Evolutionary conservation across 2,888 invertebrate genomes (phyloP).

Genomic region (Dexiosoma caninum): DNA sequence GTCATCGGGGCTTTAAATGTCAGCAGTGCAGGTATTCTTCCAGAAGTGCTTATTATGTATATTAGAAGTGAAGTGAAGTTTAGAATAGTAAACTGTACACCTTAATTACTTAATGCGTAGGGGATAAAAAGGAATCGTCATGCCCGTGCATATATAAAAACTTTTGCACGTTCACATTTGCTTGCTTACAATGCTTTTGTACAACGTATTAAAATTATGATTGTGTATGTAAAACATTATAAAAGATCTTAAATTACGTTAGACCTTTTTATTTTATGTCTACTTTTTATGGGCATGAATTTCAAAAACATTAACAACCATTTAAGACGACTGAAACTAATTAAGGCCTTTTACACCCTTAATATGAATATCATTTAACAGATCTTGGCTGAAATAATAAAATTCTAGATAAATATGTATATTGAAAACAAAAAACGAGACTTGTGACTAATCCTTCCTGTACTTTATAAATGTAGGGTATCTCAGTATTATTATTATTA

Average conservation of each 20-base stretch:
- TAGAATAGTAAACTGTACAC: no score
- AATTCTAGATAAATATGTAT: no score
- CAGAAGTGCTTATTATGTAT: no score
- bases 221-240: not conserved
- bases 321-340: not conserved
- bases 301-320: not conserved
- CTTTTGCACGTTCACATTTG: not conserved
- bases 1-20: no score
- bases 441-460: no score
- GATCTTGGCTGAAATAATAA: not conserved
- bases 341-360: not conserved
- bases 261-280: not conserved
- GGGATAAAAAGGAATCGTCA: not conserved
- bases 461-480: no score
- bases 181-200: not conserved
- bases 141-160: not conserved
- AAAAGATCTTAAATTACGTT: slow-evolving; percentile 3
- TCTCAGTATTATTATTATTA: no score
- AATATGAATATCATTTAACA: not conserved
- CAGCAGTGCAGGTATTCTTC: no score
- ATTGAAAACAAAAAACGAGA: no score
- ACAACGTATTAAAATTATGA: not conserved
- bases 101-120: no score
- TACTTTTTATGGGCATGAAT: not conserved
- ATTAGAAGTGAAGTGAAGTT: no score